These are phyloP conservation scores for Antechinus flavipes DNA, from an alignment of 2,113 vertebrate species.

Conservation along the genomic window DNA sequence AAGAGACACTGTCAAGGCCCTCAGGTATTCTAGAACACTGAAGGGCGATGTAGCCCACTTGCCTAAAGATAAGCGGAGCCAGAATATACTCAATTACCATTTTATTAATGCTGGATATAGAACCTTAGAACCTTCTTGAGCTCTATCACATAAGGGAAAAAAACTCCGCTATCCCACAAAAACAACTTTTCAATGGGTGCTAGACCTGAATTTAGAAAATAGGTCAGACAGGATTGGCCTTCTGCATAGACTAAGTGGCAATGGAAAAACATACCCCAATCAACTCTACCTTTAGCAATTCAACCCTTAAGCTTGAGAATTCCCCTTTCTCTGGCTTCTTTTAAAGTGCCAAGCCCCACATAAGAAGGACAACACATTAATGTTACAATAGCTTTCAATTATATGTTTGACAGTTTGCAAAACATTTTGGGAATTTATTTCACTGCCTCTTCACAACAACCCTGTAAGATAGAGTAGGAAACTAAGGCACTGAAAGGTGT, in stretches of 20 bases:
- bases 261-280: neutral
- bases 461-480: neutral
- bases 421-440: neutral
- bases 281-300: neutral
- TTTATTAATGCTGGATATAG: neutral
- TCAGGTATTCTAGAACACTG: neutral
- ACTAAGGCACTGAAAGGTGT: neutral
- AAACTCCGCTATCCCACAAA: neutral
- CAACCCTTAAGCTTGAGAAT: constrained; percentile 29
- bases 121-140: neutral
- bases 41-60: neutral
- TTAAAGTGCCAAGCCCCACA: neutral
- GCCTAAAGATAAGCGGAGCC: neutral
- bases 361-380: neutral
- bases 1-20: neutral
- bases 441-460: neutral
- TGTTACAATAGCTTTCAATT: neutral
- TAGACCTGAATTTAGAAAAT: neutral
- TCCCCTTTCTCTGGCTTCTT: constrained; percentile 12
- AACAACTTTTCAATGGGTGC: neutral
- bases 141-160: neutral
- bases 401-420: neutral
- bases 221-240: neutral
- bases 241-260: neutral
- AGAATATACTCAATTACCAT: neutral